Percentiles rank a stretch among this genome's conserved stretches.
These are phyloP conservation scores for Campylorhamphus procurvoides DNA, from an alignment of 2,113 vertebrate species.

Conservation along the genomic window DNA sequence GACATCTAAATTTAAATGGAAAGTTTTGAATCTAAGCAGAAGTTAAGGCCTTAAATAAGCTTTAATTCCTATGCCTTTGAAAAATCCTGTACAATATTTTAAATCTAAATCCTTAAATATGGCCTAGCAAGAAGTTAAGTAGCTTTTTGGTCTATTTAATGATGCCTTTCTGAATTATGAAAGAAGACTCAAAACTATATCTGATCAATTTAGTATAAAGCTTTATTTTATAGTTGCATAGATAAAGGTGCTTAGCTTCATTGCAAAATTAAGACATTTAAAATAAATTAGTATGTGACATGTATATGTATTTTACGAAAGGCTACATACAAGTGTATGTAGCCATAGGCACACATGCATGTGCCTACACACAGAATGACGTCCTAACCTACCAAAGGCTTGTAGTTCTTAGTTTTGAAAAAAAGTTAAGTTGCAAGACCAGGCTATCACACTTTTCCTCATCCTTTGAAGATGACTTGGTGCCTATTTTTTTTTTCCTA, in stretches of 20 bases:
- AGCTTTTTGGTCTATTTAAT: background rate
- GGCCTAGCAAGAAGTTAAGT: background rate
- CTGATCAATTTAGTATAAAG: background rate
- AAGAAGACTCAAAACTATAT: background rate
- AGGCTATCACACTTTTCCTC: background rate
- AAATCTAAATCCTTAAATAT: background rate
- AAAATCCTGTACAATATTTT: background rate
- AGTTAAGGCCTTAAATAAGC: background rate
- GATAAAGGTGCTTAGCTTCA: background rate
- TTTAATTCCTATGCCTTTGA: background rate
- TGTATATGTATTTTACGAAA: accelerated
- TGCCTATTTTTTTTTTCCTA: background rate
- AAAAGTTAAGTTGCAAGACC: background rate
- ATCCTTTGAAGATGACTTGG: background rate
- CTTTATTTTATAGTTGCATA: background rate
- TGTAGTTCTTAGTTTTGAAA: background rate
- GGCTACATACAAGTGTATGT: accelerated
- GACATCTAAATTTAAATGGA: background rate
- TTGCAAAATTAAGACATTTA: background rate
- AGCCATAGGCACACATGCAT: background rate
- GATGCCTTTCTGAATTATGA: background rate
- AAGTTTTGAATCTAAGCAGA: background rate
- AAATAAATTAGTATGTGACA: background rate
- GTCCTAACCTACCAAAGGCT: background rate
- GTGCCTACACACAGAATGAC: background rate